A percentile compares a stretch with the other conserved stretches of the same genome.
phyloP scores from a whole-genome alignment of 64 coral and sea anemone species.

The Anthopleura sola region DNA sequence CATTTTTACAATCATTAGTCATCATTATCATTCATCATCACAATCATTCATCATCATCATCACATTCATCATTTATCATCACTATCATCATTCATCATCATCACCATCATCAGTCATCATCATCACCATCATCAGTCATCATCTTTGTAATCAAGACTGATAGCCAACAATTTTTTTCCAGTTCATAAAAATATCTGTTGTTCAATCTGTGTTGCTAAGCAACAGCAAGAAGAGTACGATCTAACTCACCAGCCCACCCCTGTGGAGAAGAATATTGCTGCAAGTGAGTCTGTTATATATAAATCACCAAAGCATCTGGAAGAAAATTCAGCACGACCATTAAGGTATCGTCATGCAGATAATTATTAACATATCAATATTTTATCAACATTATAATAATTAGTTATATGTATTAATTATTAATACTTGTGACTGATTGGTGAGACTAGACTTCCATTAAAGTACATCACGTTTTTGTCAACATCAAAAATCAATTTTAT shows the following conservation, averaged over 20 bases:
- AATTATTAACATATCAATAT: neutral
- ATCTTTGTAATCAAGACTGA: too few relatives aligned
- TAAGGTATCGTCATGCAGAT: neutral
- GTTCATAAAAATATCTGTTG: conserved; percentile 72
- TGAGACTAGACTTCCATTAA: too few relatives aligned
- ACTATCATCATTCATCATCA: too few relatives aligned
- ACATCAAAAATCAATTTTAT: too few relatives aligned
- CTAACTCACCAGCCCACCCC: conserved; percentile 74
- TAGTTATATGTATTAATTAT: too few relatives aligned
- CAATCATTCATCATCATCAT: too few relatives aligned
- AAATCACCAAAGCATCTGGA: conserved; percentile 12
- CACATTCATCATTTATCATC: too few relatives aligned
- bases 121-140: neutral
- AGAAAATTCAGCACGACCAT: neutral
- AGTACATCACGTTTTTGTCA: too few relatives aligned
- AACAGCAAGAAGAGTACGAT: conserved; percentile 76
- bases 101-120: too few relatives aligned
- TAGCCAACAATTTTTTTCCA: conserved; percentile 13
- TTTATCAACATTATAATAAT: neutral
- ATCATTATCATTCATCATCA: too few relatives aligned
- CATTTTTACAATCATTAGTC: too few relatives aligned
- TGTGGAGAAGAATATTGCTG: conserved; percentile 74
- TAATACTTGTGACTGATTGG: too few relatives aligned
- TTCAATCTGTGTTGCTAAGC: conserved; percentile 67
- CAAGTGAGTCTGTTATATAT: conserved; percentile 78